Conservation (phyloP, 2,797 vertebrate genomes). For the Epinephelus awoara region DNA sequence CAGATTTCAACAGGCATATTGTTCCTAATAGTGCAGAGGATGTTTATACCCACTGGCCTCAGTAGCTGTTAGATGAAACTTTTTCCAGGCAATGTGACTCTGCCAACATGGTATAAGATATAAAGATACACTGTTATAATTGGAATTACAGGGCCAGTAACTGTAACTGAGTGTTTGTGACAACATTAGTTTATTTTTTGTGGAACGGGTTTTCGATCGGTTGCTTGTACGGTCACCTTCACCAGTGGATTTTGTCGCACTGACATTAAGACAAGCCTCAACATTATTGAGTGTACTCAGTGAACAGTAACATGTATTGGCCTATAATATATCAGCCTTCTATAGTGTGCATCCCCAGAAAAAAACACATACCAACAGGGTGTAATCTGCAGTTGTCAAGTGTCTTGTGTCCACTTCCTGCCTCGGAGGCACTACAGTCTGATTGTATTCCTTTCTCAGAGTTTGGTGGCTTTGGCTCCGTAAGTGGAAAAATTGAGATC, state of each 20-base stretch:
- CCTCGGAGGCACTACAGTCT: not conserved
- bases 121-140: not conserved
- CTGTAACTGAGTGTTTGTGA: not conserved
- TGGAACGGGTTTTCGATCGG: no score
- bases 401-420: not conserved
- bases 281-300: not conserved
- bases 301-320: not conserved
- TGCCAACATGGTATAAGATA: not conserved
- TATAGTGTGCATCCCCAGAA: not conserved
- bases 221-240: no score
- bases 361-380: not conserved
- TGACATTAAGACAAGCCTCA: not conserved
- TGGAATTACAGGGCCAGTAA: not conserved
- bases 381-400: not conserved
- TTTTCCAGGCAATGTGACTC: not conserved
- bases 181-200: no score
- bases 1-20: not conserved
- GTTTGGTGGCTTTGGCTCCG: conserved; percentile 95
- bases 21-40: not conserved
- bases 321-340: not conserved
- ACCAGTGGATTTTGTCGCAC: no score
- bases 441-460: conserved; percentile 79
- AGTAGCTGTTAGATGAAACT: not conserved
- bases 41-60: not conserved
- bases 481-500: conserved; percentile 94